Percentiles rank a stretch among this genome's conserved stretches.
Evolutionary conservation across 2,888 invertebrate genomes (phyloP).

Genomic region (Magallana nippona): DNA sequence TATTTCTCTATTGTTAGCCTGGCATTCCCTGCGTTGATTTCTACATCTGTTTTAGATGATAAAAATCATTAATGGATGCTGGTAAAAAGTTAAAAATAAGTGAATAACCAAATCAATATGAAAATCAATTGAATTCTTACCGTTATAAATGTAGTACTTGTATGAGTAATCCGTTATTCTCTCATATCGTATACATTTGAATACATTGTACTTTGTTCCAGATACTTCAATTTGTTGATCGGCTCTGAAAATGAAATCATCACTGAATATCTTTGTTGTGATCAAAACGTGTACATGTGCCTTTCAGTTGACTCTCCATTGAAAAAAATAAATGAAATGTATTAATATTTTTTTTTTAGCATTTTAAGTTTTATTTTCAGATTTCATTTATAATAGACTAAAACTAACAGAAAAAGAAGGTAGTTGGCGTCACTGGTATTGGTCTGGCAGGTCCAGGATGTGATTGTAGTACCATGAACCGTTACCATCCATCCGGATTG

Average conservation of each 20-base stretch:
- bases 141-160: constrained; percentile 46
- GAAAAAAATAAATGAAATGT: not conserved
- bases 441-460: constrained; percentile 36
- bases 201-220: constrained; percentile 36
- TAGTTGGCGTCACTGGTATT: constrained; percentile 23
- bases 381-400: too few relatives aligned
- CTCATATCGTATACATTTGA: constrained; percentile 47
- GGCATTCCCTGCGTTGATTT: not conserved
- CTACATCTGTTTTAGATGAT: not conserved
- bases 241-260: constrained; percentile 18
- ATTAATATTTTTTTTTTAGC: not conserved
- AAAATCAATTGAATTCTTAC: constrained; percentile 3
- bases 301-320: not conserved
- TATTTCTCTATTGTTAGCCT: constrained; percentile 28
- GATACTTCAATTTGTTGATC: constrained; percentile 25
- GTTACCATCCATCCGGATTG: constrained; percentile 25
- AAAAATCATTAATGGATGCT: too few relatives aligned
- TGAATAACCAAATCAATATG: not conserved
- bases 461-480: not conserved
- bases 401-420: constrained; percentile 31
- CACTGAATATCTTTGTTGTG: not conserved
- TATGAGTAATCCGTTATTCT: constrained; percentile 48
- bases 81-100: too few relatives aligned
- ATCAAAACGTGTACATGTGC: not conserved
- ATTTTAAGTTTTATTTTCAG: not conserved